Percentiles rank a stretch among this genome's conserved stretches.
phyloP scores from a whole-genome alignment of 2,113 vertebrate species.

The Axis porcinus region DNA sequence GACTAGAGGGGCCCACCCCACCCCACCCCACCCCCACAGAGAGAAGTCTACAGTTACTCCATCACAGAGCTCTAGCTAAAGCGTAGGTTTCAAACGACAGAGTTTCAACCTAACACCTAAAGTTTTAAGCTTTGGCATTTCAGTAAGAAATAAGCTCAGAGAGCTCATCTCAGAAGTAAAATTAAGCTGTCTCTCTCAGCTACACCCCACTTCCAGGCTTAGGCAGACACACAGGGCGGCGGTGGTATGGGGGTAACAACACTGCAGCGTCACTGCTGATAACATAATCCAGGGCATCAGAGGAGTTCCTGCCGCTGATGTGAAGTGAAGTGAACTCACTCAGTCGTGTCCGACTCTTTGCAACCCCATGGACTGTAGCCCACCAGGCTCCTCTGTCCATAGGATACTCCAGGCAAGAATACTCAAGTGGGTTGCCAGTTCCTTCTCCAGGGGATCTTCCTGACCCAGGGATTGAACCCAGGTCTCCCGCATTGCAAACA shows the following conservation, averaged over 20 bases:
- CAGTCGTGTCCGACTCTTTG: too few relatives aligned
- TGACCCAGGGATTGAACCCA: too few relatives aligned
- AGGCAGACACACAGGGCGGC: constrained; percentile 85
- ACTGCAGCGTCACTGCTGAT: constrained; percentile 94
- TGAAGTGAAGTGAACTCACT: constrained; percentile 63
- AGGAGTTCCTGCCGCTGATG: constrained; percentile 90
- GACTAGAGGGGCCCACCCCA: constrained; percentile 1
- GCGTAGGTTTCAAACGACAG: constrained; percentile 64
- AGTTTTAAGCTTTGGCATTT: constrained; percentile 49
- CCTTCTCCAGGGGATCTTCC: too few relatives aligned
- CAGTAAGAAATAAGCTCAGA: constrained; percentile 44
- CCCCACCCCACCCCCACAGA: neutral
- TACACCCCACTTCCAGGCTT: neutral
- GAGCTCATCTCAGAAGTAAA: constrained; percentile 43
- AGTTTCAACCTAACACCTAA: constrained; percentile 60
- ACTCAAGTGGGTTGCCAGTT: too few relatives aligned
- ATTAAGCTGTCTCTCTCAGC: constrained; percentile 59
- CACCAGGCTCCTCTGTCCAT: too few relatives aligned
- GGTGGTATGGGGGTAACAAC: constrained; percentile 65
- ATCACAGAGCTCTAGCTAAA: constrained; percentile 61
- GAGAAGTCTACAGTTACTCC: constrained; percentile 47
- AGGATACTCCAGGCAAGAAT: too few relatives aligned
- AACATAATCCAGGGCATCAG: constrained; percentile 93
- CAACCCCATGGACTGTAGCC: too few relatives aligned
- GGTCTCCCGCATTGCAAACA: too few relatives aligned